phyloP scores from a whole-genome alignment of 2,888 invertebrate genomes.

The Drosophila acutilabella region DNA sequence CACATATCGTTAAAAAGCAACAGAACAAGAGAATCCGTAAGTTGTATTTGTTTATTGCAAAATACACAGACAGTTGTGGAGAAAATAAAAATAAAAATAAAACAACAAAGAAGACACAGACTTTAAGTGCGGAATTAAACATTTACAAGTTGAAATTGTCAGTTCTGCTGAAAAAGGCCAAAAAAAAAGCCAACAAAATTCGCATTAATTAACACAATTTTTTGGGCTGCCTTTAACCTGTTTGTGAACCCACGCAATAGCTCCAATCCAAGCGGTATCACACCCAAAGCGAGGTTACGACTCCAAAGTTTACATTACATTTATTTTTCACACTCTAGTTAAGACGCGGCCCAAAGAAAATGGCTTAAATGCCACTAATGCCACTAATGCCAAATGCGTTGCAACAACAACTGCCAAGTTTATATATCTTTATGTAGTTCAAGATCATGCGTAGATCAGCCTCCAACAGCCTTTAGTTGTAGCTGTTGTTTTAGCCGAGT shows the following conservation, averaged over 20 bases:
- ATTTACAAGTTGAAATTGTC: constrained; percentile 39
- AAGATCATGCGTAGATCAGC: constrained; percentile 66
- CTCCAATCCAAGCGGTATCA: background rate
- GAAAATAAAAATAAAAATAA: constrained; percentile 34
- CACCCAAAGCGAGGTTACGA: constrained; percentile 53
- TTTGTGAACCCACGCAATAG: constrained; percentile 63
- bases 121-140: constrained; percentile 51
- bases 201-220: constrained; percentile 74
- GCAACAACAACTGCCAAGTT: constrained; percentile 18
- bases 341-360: constrained; percentile 49
- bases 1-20: constrained; percentile 37
- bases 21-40: constrained; percentile 60
- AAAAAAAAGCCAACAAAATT: constrained; percentile 26
- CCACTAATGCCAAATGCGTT: constrained; percentile 37
- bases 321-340: constrained; percentile 76
- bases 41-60: constrained; percentile 73
- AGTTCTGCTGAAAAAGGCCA: background rate
- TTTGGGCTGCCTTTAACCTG: constrained; percentile 52
- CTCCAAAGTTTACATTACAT: constrained; percentile 68
- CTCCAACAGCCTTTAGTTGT: constrained; percentile 23
- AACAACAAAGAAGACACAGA: constrained; percentile 12
- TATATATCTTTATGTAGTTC: constrained; percentile 55
- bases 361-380: constrained; percentile 31
- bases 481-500: constrained; percentile 25
- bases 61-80: constrained; percentile 29